phyloP scores from a whole-genome alignment of 2,113 vertebrate genomes.

The Datnioides undecimradiatus region DNA sequence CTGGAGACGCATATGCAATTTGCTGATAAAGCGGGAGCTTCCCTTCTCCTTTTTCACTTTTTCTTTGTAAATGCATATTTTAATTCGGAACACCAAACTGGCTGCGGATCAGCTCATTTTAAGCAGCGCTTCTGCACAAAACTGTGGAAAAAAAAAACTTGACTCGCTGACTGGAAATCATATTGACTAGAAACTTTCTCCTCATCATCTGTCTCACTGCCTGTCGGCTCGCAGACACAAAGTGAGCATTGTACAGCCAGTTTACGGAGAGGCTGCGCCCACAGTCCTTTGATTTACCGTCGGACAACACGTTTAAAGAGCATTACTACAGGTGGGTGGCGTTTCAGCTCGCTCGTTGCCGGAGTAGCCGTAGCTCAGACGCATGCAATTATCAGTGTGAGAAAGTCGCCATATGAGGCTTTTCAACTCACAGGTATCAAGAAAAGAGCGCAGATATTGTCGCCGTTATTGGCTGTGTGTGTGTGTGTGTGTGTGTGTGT shows the following conservation, averaged over 20 bases:
- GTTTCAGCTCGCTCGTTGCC: constrained; percentile 11
- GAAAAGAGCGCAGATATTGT: background rate
- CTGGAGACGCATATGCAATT: constrained; percentile 6
- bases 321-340: constrained; percentile 58
- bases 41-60: background rate
- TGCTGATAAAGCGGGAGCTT: constrained; percentile 23
- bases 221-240: background rate
- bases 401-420: background rate
- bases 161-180: background rate
- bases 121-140: background rate
- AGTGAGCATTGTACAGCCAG: background rate
- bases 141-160: background rate
- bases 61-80: constrained; percentile 7
- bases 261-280: background rate
- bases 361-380: background rate
- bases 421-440: background rate
- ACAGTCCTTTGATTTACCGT: constrained; percentile 21
- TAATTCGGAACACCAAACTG: background rate
- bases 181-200: constrained; percentile 30
- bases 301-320: constrained; percentile 3
- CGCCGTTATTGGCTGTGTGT: background rate
- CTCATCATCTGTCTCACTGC: background rate
- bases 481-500: background rate
- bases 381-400: background rate
- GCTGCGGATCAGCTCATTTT: background rate